phyloP scores from a whole-genome alignment of 2,113 vertebrate genomes.

The Macaca nemestrina region DNA sequence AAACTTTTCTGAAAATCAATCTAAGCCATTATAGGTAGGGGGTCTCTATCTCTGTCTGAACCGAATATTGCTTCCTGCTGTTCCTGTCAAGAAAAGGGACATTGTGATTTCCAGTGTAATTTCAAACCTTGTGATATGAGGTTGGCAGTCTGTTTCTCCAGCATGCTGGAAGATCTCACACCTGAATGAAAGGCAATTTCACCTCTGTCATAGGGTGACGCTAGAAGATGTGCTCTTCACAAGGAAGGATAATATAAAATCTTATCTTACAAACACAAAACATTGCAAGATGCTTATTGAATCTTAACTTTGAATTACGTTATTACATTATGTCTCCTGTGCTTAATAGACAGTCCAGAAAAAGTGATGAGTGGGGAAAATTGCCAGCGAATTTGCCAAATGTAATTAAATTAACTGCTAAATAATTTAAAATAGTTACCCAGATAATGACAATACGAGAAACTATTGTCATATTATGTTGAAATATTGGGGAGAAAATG shows the following conservation, averaged over 20 bases:
- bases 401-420: background rate
- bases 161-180: slow-evolving; percentile 36
- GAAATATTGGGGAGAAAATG: background rate
- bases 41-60: slow-evolving; percentile 10
- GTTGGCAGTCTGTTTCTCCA: slow-evolving; percentile 23
- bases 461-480: background rate
- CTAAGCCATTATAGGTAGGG: slow-evolving; percentile 47
- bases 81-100: slow-evolving; percentile 52
- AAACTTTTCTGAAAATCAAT: slow-evolving; percentile 64
- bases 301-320: background rate
- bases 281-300: slow-evolving; percentile 6
- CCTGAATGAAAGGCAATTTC: slow-evolving; percentile 66
- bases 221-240: background rate
- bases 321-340: background rate
- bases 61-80: slow-evolving; percentile 49
- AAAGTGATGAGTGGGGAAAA: background rate
- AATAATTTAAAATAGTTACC: background rate
- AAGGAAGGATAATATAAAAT: slow-evolving; percentile 20
- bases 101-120: slow-evolving; percentile 66
- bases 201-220: background rate
- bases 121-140: slow-evolving; percentile 35
- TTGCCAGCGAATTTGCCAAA: background rate
- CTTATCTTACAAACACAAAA: slow-evolving; percentile 20
- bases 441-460: background rate
- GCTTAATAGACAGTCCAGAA: background rate